These are phyloP conservation scores for Papilio demoleus DNA, from an alignment of 2,888 invertebrate genomes.

Conservation along the genomic window DNA sequence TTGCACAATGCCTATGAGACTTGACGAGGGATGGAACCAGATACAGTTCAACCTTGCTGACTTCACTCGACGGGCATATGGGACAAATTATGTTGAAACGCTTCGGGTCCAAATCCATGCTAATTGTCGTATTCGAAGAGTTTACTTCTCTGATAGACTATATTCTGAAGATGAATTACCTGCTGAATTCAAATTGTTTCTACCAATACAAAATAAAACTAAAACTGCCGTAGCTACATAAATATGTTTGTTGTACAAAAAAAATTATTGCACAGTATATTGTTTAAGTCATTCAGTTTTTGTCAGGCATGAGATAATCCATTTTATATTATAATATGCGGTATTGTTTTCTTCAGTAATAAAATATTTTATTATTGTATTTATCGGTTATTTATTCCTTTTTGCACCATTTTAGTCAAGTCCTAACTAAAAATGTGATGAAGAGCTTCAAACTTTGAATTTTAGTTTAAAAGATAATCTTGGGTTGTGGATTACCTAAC, in stretches of 20 bases:
- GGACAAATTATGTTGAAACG: constrained; percentile 98
- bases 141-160: constrained; percentile 94
- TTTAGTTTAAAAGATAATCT: no score
- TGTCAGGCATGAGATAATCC: constrained; percentile 9
- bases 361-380: constrained; percentile 21
- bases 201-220: constrained; percentile 93
- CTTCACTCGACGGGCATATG: constrained; percentile 96
- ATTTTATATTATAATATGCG: constrained; percentile 46
- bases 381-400: neutral
- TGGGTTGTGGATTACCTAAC: no score
- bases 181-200: constrained; percentile 96
- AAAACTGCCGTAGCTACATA: constrained; percentile 81
- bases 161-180: constrained; percentile 98
- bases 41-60: constrained; percentile 98
- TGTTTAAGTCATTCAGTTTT: constrained; percentile 32
- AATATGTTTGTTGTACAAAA: constrained; percentile 47
- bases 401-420: neutral
- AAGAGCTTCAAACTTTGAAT: no score
- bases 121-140: constrained; percentile 95
- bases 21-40: constrained; percentile 97
- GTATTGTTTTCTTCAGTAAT: constrained; percentile 30
- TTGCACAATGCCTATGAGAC: constrained; percentile 97
- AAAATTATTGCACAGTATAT: neutral
- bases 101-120: constrained; percentile 96
- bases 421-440: neutral